A percentile compares a stretch with the other conserved stretches of the same genome.
Evolutionary conservation across 1,140 invertebrate species (phyloP).

Genomic region (Drosophila miranda): DNA sequence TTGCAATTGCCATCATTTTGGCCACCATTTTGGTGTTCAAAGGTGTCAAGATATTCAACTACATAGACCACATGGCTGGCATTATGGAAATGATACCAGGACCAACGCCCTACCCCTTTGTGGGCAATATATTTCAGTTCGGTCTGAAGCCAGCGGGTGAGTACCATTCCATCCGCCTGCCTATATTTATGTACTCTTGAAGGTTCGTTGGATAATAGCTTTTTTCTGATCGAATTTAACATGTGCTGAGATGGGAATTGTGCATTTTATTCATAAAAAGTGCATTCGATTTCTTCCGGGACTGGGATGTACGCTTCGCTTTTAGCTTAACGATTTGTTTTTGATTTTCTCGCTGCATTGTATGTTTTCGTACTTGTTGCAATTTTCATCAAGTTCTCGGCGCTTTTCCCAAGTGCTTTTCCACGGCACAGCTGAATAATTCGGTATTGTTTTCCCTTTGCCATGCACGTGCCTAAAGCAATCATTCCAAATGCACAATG

Average conservation of each 20-base stretch:
- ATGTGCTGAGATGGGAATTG: conserved; percentile 6
- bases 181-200: conserved; percentile 72
- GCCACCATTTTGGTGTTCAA: conserved; percentile 70
- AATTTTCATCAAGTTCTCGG: conserved; percentile 45
- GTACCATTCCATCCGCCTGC: conserved; percentile 14
- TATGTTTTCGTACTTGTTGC: conserved; percentile 43
- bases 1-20: conserved; percentile 62
- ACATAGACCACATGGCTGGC: conserved; percentile 74
- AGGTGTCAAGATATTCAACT: conserved; percentile 72
- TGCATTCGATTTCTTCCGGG: conserved; percentile 27
- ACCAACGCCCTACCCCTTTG: conserved; percentile 76
- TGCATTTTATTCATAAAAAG: conserved; percentile 1
- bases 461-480: conserved; percentile 38
- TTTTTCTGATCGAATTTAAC: conserved; percentile 1
- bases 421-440: conserved; percentile 62
- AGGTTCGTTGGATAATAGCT: not conserved
- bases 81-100: conserved; percentile 81
- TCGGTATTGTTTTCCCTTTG: conserved; percentile 36
- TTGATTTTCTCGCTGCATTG: conserved; percentile 16
- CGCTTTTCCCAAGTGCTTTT: conserved; percentile 37
- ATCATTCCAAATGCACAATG: conserved; percentile 75
- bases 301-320: conserved; percentile 24
- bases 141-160: conserved; percentile 76
- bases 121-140: conserved; percentile 77
- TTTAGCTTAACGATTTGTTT: conserved; percentile 15